Conservation (phyloP, 2,113 vertebrate genomes). For the Alligator mississippiensis region DNA sequence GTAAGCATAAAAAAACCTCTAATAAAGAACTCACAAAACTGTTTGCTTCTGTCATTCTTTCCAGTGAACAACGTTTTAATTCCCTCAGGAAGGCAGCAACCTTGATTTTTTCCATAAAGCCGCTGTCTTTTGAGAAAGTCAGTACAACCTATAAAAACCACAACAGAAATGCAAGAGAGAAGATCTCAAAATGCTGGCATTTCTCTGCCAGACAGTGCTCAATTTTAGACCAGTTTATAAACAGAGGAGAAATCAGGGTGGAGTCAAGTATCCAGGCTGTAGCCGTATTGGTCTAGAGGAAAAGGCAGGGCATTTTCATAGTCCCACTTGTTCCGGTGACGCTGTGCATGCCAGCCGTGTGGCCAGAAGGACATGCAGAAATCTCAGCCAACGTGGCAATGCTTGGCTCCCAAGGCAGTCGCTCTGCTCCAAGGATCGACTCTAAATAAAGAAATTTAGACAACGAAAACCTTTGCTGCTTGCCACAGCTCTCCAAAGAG, state of each 20-base stretch:
- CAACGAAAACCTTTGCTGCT: too few relatives aligned
- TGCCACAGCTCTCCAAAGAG: too few relatives aligned
- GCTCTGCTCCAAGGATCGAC: background rate
- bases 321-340: background rate
- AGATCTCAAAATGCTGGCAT: background rate
- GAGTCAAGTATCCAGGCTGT: too few relatives aligned
- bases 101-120: background rate
- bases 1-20: background rate
- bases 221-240: background rate
- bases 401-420: background rate
- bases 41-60: background rate
- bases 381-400: background rate
- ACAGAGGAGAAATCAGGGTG: background rate
- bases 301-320: background rate
- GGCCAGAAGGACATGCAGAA: background rate
- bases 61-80: background rate
- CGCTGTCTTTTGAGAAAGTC: background rate
- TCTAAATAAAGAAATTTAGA: background rate
- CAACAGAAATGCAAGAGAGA: background rate
- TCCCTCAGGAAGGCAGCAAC: background rate
- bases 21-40: background rate
- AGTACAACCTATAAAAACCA: background rate
- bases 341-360: too few relatives aligned
- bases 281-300: too few relatives aligned
- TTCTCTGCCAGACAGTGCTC: background rate